Evolutionary conservation across 2,797 vertebrate species (phyloP).

Genomic region (Fringilla coelebs): DNA sequence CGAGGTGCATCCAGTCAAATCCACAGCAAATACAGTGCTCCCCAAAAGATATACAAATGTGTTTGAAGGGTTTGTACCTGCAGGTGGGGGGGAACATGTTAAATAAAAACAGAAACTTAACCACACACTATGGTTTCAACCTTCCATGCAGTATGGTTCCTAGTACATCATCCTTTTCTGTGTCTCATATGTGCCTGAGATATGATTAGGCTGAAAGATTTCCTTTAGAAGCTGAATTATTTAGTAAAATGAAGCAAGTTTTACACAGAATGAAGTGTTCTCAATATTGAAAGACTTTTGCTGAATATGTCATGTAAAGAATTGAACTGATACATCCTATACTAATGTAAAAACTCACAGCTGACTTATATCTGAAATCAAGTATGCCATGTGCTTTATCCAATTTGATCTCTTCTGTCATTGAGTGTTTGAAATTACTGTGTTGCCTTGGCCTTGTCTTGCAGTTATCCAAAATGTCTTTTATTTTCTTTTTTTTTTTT

Average conservation of each 20-base stretch:
- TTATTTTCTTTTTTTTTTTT: neutral
- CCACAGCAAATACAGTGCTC: neutral
- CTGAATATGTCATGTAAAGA: neutral
- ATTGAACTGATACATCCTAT: neutral
- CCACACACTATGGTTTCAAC: neutral
- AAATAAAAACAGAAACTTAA: neutral
- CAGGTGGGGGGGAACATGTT: fast-evolving
- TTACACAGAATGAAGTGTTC: neutral
- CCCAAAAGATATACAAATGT: neutral
- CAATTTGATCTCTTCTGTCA: neutral
- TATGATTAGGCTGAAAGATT: neutral
- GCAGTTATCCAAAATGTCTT: neutral
- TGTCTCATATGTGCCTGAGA: neutral
- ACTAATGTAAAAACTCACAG: neutral
- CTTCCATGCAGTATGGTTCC: neutral
- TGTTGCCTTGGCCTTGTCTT: neutral
- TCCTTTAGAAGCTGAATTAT: neutral
- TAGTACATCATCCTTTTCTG: neutral
- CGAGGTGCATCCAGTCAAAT: neutral
- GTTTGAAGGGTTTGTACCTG: neutral
- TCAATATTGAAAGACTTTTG: neutral
- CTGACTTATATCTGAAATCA: neutral
- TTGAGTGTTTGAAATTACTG: neutral
- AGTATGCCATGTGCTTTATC: neutral
- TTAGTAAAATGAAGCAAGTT: neutral